These are phyloP conservation scores for Hypsopygia costalis DNA, from an alignment of 2,888 invertebrate species.

Conservation along the genomic window DNA sequence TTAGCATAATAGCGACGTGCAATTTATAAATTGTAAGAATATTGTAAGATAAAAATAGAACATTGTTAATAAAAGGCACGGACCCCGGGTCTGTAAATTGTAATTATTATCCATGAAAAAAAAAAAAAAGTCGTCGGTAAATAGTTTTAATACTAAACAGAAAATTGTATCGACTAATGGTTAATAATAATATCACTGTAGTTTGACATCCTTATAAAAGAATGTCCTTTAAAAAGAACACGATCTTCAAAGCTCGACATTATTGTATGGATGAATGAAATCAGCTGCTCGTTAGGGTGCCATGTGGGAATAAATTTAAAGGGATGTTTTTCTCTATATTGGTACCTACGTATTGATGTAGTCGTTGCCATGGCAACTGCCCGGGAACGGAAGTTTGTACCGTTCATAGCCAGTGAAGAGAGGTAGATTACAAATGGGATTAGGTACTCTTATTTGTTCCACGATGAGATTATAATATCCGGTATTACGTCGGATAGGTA, in stretches of 20 bases:
- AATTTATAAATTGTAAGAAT: too few relatives aligned
- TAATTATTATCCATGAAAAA: too few relatives aligned
- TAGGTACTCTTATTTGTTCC: conserved; percentile 1
- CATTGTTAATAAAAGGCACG: too few relatives aligned
- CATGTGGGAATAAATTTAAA: conserved; percentile 43
- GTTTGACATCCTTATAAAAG: too few relatives aligned
- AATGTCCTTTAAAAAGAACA: conserved; percentile 4
- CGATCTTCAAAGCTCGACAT: conserved; percentile 16
- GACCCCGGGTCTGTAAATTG: too few relatives aligned
- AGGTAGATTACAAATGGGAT: conserved; percentile 2
- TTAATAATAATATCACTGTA: too few relatives aligned
- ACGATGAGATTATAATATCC: not conserved
- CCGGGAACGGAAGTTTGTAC: conserved; percentile 42
- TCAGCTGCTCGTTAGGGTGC: conserved; percentile 58
- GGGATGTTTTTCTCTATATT: conserved; percentile 39
- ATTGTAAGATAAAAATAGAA: too few relatives aligned
- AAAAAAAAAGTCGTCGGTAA: too few relatives aligned
- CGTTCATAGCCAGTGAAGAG: conserved; percentile 12
- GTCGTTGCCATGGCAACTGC: conserved; percentile 48
- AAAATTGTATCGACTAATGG: too few relatives aligned
- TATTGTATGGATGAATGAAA: conserved; percentile 43
- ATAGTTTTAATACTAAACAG: too few relatives aligned
- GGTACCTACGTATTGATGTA: conserved; percentile 28
- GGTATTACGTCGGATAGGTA: not conserved
- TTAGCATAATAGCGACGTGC: too few relatives aligned